These are phyloP conservation scores for Cotesia vestalis DNA, from an alignment of 1,140 invertebrate species.

Conservation along the genomic window DNA sequence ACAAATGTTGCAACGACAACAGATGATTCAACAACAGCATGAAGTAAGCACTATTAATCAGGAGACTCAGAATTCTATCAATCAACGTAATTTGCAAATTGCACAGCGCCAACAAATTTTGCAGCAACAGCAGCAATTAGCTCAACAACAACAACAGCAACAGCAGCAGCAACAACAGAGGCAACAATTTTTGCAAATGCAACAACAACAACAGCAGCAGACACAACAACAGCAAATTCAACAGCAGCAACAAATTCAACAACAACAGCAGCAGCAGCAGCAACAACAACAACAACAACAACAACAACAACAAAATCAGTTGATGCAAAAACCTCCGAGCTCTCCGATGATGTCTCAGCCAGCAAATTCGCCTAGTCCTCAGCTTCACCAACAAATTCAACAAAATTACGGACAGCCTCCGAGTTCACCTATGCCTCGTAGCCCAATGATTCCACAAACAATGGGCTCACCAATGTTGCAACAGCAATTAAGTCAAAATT, in stretches of 20 bases:
- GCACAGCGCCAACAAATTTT: conserved; percentile 63
- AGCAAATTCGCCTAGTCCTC: conserved; percentile 67
- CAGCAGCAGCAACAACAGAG: conserved; percentile 63
- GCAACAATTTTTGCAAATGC: conserved; percentile 61
- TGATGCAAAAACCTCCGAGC: conserved; percentile 62
- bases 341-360: conserved; percentile 69
- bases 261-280: conserved; percentile 55
- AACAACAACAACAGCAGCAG: conserved; percentile 66
- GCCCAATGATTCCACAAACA: conserved; percentile 68
- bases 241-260: conserved; percentile 57
- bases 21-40: conserved; percentile 67
- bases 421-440: conserved; percentile 73
- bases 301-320: conserved; percentile 56
- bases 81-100: conserved; percentile 55
- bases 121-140: conserved; percentile 63
- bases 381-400: conserved; percentile 68
- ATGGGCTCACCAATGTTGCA: conserved; percentile 69
- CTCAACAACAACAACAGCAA: conserved; percentile 65
- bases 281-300: conserved; percentile 58
- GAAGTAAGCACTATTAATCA: conserved; percentile 44
- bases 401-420: conserved; percentile 68
- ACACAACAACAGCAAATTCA: conserved; percentile 62
- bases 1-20: conserved; percentile 47
- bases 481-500: conserved; percentile 62
- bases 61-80: conserved; percentile 54